Evolutionary conservation across 1,140 invertebrate genomes (phyloP).

Genomic region (Drusus annulatus): DNA sequence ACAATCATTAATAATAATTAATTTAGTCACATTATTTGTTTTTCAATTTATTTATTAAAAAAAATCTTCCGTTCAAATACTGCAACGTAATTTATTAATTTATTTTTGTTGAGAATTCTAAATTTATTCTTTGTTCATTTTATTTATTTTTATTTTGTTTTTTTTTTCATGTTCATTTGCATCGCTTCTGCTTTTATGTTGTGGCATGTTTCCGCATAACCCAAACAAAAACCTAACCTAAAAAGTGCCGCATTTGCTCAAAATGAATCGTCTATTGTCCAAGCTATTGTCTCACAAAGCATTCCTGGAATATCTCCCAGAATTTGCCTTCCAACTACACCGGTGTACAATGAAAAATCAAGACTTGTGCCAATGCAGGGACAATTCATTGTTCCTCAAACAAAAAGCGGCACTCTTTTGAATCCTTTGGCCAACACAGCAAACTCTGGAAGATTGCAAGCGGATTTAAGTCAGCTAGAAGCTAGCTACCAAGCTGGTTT

Average conservation of each 20-base stretch:
- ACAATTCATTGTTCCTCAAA: constrained; percentile 62
- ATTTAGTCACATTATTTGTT: too few relatives aligned
- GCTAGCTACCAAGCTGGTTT: constrained; percentile 56
- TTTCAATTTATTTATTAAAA: too few relatives aligned
- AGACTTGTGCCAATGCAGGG: constrained; percentile 67
- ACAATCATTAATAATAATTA: too few relatives aligned
- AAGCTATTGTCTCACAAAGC: constrained; percentile 71
- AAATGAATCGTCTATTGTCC: constrained; percentile 70
- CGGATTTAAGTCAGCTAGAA: constrained; percentile 63
- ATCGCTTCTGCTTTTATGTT: constrained; percentile 26
- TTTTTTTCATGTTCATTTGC: constrained; percentile 41
- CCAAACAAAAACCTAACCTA: not conserved
- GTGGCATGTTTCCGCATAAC: constrained; percentile 23
- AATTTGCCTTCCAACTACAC: constrained; percentile 66
- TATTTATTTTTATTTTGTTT: constrained; percentile 9
- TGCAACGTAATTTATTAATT: too few relatives aligned
- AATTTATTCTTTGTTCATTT: too few relatives aligned
- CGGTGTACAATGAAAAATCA: constrained; percentile 66
- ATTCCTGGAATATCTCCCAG: constrained; percentile 69
- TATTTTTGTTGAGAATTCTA: too few relatives aligned
- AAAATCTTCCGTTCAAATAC: too few relatives aligned
- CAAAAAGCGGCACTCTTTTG: constrained; percentile 62
- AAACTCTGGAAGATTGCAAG: constrained; percentile 62
- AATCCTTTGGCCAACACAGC: constrained; percentile 61
- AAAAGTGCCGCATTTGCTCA: constrained; percentile 55